A percentile compares a stretch with the other conserved stretches of the same genome.
phyloP scores from a whole-genome alignment of 2,888 invertebrate species.

The Yponomeuta plumbellus region DNA sequence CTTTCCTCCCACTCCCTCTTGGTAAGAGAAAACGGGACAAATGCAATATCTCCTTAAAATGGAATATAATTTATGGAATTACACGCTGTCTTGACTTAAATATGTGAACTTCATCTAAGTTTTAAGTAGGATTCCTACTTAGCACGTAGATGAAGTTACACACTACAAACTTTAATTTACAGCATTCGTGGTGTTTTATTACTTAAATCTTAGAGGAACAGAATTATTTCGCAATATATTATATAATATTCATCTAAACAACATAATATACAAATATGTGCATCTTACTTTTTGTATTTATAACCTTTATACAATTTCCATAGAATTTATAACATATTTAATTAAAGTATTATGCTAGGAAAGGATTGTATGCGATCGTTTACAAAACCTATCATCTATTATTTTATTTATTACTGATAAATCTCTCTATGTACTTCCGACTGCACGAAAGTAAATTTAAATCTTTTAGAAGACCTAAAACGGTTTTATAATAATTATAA shows the following conservation, averaged over 20 bases:
- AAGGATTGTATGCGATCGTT: background rate
- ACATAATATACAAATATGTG: conserved; percentile 2
- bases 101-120: background rate
- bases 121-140: background rate
- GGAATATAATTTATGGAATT: conserved; percentile 5
- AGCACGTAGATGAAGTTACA: background rate
- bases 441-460: no score
- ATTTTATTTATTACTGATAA: no score
- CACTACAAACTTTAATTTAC: background rate
- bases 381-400: background rate
- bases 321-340: background rate
- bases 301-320: background rate
- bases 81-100: background rate
- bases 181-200: background rate
- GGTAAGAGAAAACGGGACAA: background rate
- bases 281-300: background rate
- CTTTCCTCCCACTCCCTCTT: background rate
- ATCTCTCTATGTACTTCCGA: no score
- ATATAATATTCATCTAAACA: background rate
- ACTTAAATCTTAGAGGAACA: background rate
- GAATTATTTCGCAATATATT: background rate
- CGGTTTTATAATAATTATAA: no score
- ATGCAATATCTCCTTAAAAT: background rate
- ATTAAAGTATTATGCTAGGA: background rate
- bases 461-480: no score